phyloP scores from a whole-genome alignment of 2,113 vertebrate genomes.

The Heterochromis multidens region DNA sequence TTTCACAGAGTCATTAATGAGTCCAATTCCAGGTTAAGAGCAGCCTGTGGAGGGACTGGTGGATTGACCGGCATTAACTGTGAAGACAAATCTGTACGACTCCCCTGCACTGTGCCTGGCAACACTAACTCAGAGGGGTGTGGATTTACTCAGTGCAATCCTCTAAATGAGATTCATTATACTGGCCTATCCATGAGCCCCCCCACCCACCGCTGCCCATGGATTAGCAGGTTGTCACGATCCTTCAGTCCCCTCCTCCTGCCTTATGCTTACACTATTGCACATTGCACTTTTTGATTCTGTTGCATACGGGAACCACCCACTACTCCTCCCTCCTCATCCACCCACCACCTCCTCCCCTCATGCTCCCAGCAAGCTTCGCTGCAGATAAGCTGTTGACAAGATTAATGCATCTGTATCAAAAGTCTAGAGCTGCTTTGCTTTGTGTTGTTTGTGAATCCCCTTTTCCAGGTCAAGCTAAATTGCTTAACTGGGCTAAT shows the following conservation, averaged over 20 bases:
- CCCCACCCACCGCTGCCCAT: slow-evolving; percentile 19
- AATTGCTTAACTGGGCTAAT: slow-evolving; percentile 70
- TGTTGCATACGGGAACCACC: neutral
- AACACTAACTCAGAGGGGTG: slow-evolving; percentile 45
- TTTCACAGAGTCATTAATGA: slow-evolving; percentile 68
- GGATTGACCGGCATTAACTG: slow-evolving; percentile 64
- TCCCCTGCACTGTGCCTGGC: slow-evolving; percentile 12
- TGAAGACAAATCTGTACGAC: slow-evolving; percentile 48
- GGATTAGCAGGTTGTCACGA: slow-evolving; percentile 63
- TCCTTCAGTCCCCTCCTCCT: slow-evolving; percentile 45
- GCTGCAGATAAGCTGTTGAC: slow-evolving; percentile 70
- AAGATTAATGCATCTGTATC: slow-evolving; percentile 73
- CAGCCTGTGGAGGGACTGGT: slow-evolving; percentile 45
- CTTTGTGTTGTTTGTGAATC: slow-evolving; percentile 66
- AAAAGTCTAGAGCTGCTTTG: slow-evolving; percentile 68
- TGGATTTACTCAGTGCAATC: slow-evolving; percentile 68
- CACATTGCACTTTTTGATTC: slow-evolving; percentile 68
- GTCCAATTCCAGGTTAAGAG: slow-evolving; percentile 60
- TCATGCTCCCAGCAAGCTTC: slow-evolving; percentile 49
- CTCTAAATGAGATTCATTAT: slow-evolving; percentile 75
- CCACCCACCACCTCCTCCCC: neutral
- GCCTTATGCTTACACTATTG: slow-evolving; percentile 39
- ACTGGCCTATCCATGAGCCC: slow-evolving; percentile 40
- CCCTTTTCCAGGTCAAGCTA: slow-evolving; percentile 69
- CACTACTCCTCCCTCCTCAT: neutral